phyloP scores from a whole-genome alignment of 2,113 vertebrate genomes.

The Montifringilla adamsi region DNA sequence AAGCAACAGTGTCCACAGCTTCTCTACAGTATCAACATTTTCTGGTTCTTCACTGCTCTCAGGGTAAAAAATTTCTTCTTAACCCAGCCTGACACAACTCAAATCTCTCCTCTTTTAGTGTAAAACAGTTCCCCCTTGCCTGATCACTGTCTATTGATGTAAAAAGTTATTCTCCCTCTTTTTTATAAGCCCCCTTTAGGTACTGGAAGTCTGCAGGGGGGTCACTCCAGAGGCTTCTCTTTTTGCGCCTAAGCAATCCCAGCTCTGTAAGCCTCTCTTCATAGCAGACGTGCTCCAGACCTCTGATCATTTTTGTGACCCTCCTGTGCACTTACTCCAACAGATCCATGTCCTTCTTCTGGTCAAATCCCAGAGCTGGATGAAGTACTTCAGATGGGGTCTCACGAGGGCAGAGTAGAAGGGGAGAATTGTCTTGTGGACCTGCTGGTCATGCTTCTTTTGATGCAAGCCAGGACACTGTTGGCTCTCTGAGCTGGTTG shows the following conservation, averaged over 20 bases:
- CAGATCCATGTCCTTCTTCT: neutral
- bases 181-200: neutral
- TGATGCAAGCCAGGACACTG: neutral
- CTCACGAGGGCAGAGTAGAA: accelerated
- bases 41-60: neutral
- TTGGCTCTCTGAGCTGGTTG: neutral
- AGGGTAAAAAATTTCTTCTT: neutral
- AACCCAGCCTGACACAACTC: neutral
- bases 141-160: neutral
- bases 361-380: neutral
- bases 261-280: neutral
- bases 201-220: neutral
- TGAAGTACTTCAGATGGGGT: neutral
- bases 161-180: neutral
- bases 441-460: neutral
- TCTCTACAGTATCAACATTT: neutral
- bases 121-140: neutral
- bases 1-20: neutral
- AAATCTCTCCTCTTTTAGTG: neutral
- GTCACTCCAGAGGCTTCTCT: neutral
- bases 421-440: no score
- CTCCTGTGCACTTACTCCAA: neutral
- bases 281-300: neutral
- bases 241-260: neutral
- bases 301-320: neutral